Conservation (phyloP, 2,113 vertebrate genomes). For the Bombycilla garrulus region DNA sequence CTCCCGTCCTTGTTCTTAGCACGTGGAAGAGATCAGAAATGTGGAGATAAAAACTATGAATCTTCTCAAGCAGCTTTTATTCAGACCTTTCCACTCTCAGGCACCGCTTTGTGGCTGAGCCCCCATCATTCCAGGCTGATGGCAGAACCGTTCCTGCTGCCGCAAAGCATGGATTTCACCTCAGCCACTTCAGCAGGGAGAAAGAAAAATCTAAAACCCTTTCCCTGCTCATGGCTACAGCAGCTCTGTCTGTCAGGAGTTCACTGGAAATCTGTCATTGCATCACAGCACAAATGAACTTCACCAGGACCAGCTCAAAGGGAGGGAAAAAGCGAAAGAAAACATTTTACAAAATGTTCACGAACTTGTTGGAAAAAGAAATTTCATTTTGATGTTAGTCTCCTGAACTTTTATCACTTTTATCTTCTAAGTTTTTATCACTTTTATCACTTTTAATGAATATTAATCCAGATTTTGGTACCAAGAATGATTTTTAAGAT, state of each 20-base stretch:
- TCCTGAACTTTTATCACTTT: background rate
- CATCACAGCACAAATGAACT: background rate
- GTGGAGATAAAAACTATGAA: background rate
- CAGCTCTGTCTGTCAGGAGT: background rate
- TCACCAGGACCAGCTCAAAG: background rate
- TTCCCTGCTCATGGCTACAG: background rate
- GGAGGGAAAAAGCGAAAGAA: background rate
- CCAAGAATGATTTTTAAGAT: background rate
- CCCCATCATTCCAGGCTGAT: background rate
- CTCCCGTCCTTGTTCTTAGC: background rate
- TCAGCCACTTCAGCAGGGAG: background rate
- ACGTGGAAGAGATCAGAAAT: fast-evolving
- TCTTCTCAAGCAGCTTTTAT: background rate
- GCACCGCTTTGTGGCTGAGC: background rate
- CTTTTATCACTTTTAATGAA: background rate
- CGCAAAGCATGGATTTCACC: background rate
- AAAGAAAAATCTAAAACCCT: background rate
- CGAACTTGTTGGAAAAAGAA: background rate
- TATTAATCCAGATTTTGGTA: background rate
- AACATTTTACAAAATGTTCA: background rate
- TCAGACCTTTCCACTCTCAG: background rate
- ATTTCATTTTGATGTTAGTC: background rate
- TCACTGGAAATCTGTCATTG: background rate
- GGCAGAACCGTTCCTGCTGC: background rate
- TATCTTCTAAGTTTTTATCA: background rate